A percentile compares a stretch with the other conserved stretches of the same genome.
These are phyloP conservation scores for Drosophila eugracilis DNA, from an alignment of 1,140 invertebrate genomes.

Conservation along the genomic window DNA sequence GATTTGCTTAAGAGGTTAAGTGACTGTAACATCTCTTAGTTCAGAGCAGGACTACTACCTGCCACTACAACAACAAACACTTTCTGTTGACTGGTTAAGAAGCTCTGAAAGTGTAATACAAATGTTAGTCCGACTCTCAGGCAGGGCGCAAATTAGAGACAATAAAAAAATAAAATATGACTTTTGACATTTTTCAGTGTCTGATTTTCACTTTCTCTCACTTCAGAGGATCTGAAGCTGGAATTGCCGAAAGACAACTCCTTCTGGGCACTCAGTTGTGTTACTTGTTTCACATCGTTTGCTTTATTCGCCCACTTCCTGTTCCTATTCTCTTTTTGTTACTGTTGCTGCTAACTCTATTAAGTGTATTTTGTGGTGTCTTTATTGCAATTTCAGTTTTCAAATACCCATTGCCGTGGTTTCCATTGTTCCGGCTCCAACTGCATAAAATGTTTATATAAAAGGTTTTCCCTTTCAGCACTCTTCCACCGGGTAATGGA, in stretches of 20 bases:
- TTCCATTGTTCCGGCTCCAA: slow-evolving; percentile 42
- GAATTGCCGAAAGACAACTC: slow-evolving; percentile 43
- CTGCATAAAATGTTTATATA: slow-evolving; percentile 79
- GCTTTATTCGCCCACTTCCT: slow-evolving; percentile 69
- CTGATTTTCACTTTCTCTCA: slow-evolving; percentile 18
- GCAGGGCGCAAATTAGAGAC: slow-evolving; percentile 35
- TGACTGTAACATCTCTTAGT: slow-evolving; percentile 68
- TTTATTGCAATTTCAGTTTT: slow-evolving; percentile 70
- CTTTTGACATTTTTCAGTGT: slow-evolving; percentile 38
- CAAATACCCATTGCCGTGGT: slow-evolving; percentile 66
- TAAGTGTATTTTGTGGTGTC: slow-evolving; percentile 38
- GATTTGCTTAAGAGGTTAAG: slow-evolving; percentile 79
- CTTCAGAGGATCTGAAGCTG: slow-evolving; percentile 24
- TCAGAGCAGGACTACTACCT: too few relatives aligned
- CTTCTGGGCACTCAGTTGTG: slow-evolving; percentile 63
- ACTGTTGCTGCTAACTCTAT: slow-evolving; percentile 29
- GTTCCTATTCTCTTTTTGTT: slow-evolving; percentile 49
- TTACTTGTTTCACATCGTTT: slow-evolving; percentile 70
- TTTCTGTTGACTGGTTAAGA: slow-evolving; percentile 45
- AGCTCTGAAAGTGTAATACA: slow-evolving; percentile 37
- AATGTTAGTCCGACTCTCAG: slow-evolving; percentile 44
- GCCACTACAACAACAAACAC: too few relatives aligned
- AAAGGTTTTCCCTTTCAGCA: slow-evolving; percentile 48
- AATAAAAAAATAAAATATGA: slow-evolving; percentile 23
- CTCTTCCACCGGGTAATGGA: not conserved